Evolutionary conservation across 2,888 invertebrate genomes (phyloP).

Genomic region (Proisotoma minuta): DNA sequence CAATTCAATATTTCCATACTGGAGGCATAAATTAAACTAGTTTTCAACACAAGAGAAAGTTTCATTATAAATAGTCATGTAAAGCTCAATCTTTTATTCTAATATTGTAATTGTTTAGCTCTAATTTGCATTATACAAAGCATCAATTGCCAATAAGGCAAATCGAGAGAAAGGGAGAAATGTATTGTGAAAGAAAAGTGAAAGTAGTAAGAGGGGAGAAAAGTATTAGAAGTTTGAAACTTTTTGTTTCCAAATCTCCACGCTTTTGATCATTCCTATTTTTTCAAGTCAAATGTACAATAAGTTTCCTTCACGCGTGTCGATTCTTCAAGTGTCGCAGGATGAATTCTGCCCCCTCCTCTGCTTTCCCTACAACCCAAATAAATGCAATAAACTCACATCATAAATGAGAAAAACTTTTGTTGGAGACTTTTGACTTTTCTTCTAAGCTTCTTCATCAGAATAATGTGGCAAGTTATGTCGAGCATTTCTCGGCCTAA

Average conservation of each 20-base stretch:
- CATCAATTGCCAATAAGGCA: too few relatives aligned
- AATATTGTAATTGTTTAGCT: too few relatives aligned
- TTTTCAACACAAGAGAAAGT: too few relatives aligned
- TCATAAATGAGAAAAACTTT: slow-evolving; percentile 4
- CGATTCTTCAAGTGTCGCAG: not conserved
- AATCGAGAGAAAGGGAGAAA: not conserved
- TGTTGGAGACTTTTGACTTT: slow-evolving; percentile 2
- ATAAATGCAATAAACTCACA: not conserved
- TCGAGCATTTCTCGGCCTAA: not conserved
- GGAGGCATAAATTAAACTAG: slow-evolving; percentile 29
- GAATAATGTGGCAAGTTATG: not conserved
- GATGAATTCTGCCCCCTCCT: not conserved
- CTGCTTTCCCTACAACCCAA: not conserved
- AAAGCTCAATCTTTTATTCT: too few relatives aligned
- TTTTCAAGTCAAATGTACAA: not conserved
- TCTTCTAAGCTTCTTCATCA: not conserved
- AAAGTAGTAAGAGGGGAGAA: too few relatives aligned
- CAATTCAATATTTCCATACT: slow-evolving; percentile 17
- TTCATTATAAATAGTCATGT: too few relatives aligned
- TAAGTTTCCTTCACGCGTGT: not conserved
- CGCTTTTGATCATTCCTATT: not conserved
- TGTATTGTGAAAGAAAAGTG: slow-evolving; percentile 6
- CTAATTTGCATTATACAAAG: too few relatives aligned
- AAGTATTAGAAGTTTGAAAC: too few relatives aligned
- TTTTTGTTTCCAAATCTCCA: slow-evolving; percentile 18